Evolutionary conservation across 37 sponge, comb jelly and placozoan species (phyloP), one percentile per base, ranked within the genome.

Genomic region (Theonella swinhoei): DNA sequence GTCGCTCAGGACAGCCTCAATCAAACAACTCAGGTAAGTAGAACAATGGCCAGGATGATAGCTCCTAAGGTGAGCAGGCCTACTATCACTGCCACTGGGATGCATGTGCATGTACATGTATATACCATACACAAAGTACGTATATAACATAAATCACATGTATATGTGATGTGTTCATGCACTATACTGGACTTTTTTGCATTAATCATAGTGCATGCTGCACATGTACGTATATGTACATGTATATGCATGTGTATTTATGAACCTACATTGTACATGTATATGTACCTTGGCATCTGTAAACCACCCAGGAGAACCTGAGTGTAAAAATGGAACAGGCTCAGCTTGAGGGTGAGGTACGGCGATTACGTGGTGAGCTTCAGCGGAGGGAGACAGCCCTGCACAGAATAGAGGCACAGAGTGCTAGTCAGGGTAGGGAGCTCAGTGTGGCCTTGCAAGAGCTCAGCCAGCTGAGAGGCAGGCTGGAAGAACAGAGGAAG

Each of bases 341-440:
- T 76, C 76, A 76, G 34, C 33, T 54, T 26, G 66, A 78, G 35
- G 39, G 41, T 2, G 78, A 78, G 24, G 34, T 32, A 24, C 64
- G 28, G 22, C 30, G 24, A 1, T 42, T 78, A 23, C 64, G 38
- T 0, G 65, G 64, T 37, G 40, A 78, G 78, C 64, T 78, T 5
- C 66, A 64, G 37, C 22, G 65, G 37, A 78, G 64, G 66, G 78
- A 78, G 19, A 40, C 38, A 1, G 34, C 78, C 41, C 78, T 64
- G 25, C 78, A 78, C 40, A 62, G 22, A 1, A 34, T 40, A 1
- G 39, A 64, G 23, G 24, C 37, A 7, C 66, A 78, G 65, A 78
- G 64, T 39, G 39, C 39, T 2, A 19, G 11, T 14, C 31, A 60
- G 25, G 76, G 60, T 22, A 32, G 41, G 32, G 23, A 1, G 26